Percentiles rank a stretch among this genome's conserved stretches.
Evolutionary conservation across 2,888 invertebrate species (phyloP).

Genomic region (Dicyrtomina minuta): DNA sequence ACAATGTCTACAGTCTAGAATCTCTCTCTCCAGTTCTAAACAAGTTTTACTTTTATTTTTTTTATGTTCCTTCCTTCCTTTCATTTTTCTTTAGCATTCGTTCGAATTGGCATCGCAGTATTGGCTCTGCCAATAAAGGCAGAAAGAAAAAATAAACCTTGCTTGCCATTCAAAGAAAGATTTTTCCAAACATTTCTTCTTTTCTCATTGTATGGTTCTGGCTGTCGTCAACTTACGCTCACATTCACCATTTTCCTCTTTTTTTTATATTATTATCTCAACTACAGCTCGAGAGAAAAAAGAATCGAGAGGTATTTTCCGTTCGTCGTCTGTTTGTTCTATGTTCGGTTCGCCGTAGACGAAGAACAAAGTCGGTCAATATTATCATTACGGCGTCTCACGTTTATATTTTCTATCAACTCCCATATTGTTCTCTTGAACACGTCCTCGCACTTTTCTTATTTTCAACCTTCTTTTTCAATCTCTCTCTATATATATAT

Average conservation of each 20-base stretch:
- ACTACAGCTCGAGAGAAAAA: too few species aligned
- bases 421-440: too few species aligned
- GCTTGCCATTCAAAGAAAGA: neutral
- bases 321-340: too few species aligned
- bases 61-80: neutral
- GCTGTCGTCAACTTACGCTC: too few species aligned
- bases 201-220: too few species aligned
- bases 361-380: conserved; percentile 27
- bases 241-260: too few species aligned
- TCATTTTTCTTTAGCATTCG: neutral
- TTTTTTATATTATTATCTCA: too few species aligned
- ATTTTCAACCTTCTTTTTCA: neutral
- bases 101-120: neutral
- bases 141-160: neutral
- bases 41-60: conserved; percentile 6
- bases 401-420: neutral
- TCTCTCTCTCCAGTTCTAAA: neutral
- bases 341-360: conserved; percentile 11
- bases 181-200: neutral
- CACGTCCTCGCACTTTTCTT: neutral
- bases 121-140: neutral
- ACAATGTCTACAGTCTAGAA: neutral
- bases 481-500: neutral
- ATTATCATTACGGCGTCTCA: conserved; percentile 22
- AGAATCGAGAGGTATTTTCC: too few species aligned